A percentile compares a stretch with the other conserved stretches of the same genome.
phyloP scores from a whole-genome alignment of 2,113 vertebrate species.

The Thryonomys swinderianus region DNA sequence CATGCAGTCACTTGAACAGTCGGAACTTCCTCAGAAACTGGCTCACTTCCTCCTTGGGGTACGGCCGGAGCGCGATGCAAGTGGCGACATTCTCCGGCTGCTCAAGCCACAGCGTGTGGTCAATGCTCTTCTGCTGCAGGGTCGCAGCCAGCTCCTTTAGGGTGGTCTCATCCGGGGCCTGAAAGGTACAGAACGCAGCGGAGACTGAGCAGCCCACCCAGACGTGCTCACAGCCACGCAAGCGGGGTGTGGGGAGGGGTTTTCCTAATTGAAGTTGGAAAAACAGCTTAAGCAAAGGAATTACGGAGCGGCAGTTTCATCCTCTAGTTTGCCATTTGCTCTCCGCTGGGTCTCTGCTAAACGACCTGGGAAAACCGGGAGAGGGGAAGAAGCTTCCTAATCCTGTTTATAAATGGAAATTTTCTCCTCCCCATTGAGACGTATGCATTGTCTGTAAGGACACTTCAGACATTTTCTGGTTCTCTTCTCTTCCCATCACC shows the following conservation, averaged over 20 bases:
- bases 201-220: not conserved
- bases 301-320: not conserved
- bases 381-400: not conserved
- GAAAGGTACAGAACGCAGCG: conserved; percentile 12
- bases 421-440: not conserved
- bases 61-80: conserved; percentile 93
- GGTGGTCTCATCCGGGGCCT: conserved; percentile 91
- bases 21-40: conserved; percentile 91
- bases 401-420: not conserved
- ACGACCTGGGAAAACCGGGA: not conserved
- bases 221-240: not conserved
- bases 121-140: conserved; percentile 87
- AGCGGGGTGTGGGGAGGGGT: fast-evolving
- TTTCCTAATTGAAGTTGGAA: not conserved
- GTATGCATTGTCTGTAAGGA: not conserved
- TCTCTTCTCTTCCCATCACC: not conserved
- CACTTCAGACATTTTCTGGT: not conserved
- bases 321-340: not conserved
- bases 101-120: conserved; percentile 93
- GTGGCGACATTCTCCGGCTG: conserved; percentile 94
- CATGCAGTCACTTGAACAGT: conserved; percentile 89
- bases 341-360: not conserved
- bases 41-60: conserved; percentile 92
- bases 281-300: not conserved
- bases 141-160: conserved; percentile 87